Base-by-base conservation (phyloP, 2,888 invertebrate genomes). In the Mythimna vitellina region DNA sequence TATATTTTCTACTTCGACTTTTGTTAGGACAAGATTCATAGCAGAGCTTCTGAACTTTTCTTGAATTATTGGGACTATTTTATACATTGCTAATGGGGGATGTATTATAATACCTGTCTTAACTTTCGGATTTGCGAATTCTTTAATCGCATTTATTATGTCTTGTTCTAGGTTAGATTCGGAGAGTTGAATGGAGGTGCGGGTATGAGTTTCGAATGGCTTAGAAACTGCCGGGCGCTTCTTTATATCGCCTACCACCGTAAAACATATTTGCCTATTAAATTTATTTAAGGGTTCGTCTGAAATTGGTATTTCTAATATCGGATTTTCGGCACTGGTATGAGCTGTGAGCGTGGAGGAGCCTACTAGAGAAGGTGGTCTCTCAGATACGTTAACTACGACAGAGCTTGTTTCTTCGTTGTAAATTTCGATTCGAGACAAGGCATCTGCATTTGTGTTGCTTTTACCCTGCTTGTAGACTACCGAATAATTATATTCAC, bases 11-110 rank as follows among this genome's bases (percentile, higher is more conserved):
- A 62, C 7, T 62, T 68, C 54, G 1, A 8, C 8, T 49, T 49
- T 49, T 8, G 8, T 49, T 49, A 49, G 8, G 20, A 49, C 8
- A 20, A 49, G 20, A 5, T 83, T 78, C 68, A 80, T 77, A 0
- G 77, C 29, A 0, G 80, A 77, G 20, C 60, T 82, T 35, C 53
- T 76, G 29, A 81, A 84, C 2, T 63, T 25, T 9, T 67, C n/a
- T 57, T 81, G 81, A 1, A 78, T 70, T 2, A 76, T 75, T 0
- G 78, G 80, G 1, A 78, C 68, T 3, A 83, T 78, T 56, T 17
- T 12, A 22, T 73, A 68, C 71, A 72, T 72, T 2, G 29, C 51
- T 22, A 72, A 42, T 6, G 62, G 25, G 6, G 63, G 63, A 17
- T 51, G 63, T 49, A 42, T 42, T 42, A 42, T 42, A 42, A 42